Conservation (phyloP, 2,888 invertebrate genomes). For the Keiferia lycopersicella region DNA sequence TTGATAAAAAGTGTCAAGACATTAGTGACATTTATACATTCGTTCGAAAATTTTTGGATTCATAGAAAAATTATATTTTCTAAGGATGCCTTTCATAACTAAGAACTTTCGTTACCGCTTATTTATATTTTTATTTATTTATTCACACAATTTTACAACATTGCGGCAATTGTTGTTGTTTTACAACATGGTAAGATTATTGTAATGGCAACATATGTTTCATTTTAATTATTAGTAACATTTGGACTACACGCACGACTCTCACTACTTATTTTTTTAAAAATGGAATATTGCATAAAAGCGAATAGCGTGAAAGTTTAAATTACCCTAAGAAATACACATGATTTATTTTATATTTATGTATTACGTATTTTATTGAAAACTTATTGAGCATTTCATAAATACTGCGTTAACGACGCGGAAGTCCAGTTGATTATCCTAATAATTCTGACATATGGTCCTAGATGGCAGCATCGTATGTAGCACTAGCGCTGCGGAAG, state of each 20-base stretch:
- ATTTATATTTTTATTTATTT: too few relatives aligned
- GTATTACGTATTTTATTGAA: too few relatives aligned
- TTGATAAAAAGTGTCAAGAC: slow-evolving; percentile 46
- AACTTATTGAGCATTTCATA: background rate
- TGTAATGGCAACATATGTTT: too few relatives aligned
- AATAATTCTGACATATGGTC: slow-evolving; percentile 5
- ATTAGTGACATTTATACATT: slow-evolving; percentile 2
- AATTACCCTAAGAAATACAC: too few relatives aligned
- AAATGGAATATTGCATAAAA: background rate
- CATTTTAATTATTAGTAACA: background rate
- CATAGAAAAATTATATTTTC: too few relatives aligned
- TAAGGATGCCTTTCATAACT: too few relatives aligned
- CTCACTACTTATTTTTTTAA: background rate
- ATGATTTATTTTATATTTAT: too few relatives aligned
- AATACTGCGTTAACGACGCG: background rate
- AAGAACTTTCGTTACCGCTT: too few relatives aligned
- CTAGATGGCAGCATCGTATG: slow-evolving; percentile 29
- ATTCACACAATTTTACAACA: too few relatives aligned
- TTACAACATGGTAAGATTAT: too few relatives aligned
- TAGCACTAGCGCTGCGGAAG: slow-evolving; percentile 50
- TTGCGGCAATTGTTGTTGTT: too few relatives aligned
- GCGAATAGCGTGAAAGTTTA: too few relatives aligned
- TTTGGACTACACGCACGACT: background rate
- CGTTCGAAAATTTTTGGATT: background rate
- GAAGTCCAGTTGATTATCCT: background rate